Base-by-base conservation (phyloP, 2,113 vertebrate genomes). In the Chaenogobius annularis region DNA sequence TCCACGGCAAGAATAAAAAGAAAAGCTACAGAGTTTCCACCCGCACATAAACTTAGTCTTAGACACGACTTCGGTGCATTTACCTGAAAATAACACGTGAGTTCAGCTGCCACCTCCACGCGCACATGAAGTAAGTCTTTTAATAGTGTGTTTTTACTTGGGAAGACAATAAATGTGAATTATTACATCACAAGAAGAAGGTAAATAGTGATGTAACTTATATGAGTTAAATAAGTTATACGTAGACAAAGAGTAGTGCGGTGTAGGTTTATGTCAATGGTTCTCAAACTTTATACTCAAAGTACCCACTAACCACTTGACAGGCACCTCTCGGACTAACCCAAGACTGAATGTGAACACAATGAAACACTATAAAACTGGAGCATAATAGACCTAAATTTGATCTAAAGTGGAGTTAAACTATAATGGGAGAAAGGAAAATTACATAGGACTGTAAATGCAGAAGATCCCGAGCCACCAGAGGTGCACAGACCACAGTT, bases 1-100 rank as follows among this genome's bases (percentile, higher is more conserved):
- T 63, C 61, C 61, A 58, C 20, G 56, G 63, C 50, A 63, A 74
- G 35, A 3, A 35, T 70, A 48, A 62, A 69, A 37, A 79, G 80
- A 67, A 14, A 54, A 47, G 44, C 80, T 72, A 56, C 64, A 73
- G 43, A 64, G 26, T 46, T 75, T 52, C 58, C 55, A 26, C 72
- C 46, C 20, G 10, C 59, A 73, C 62, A 52, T 15, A 63, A 20
- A 68, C 26, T 22, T 31, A 31, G 35, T 63, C 61, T 63, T 63
- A n/a, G 61, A 63, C 61, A 63, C 61, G 61, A 63, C 61, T 63
- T 35, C 37, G 61, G 31, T 63, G 35, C 35, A 11, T 63, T 63
- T 63, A 63, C 61, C 61, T 63, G 61, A 63, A 63, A n/a, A 63
- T 19, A 63, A 40, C 61, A 63, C 31, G 31, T 20, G 61, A 40